Evolutionary conservation across 2,113 vertebrate species (phyloP), one percentile per base, ranked within the genome.

Genomic region (Empidonax traillii): DNA sequence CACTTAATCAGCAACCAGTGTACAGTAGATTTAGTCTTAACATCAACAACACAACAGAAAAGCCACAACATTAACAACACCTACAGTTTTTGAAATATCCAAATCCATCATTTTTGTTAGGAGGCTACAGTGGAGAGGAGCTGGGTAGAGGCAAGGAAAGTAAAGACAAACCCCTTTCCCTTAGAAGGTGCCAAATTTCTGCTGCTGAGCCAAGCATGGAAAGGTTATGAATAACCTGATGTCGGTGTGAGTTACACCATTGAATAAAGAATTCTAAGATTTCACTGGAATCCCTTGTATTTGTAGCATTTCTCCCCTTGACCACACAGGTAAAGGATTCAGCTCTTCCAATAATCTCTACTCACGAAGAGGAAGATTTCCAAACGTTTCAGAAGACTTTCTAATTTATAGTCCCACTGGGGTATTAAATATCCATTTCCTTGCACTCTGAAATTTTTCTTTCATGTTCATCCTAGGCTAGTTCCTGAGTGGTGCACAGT

Each of bases 71-170:
- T 28, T 56, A 49, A 33, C 5, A 49, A 33, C 5, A 49, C 31
- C 31, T 84, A 33, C 21, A 17, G 14, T 17, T 63, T 71, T 41
- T 77, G 9, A 37, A 77, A 63, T 28, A 77, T 28, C 7, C 11
- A 81, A 77, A 84, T 52, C 19, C 10, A 51, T 46, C 3, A 22
- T 47, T 90, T 80, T 69, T 83, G 4, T n/a, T 69, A 51, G 17
- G n/a, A 69, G 9, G 8, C 22, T 81, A 16, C 5, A 67, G 10
- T 2, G 9, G 1, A 1, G 53, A 63, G 55, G 18, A 55, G 1
- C 19, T 33, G 16, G 17, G 9, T 33, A n/a, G 49, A 44, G 19
- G 12, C 19, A 68, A 47, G 10, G 31, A 62, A 85, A 28, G 22
- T 6, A 69, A 72, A 76, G 12, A 14, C 7, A 88, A 56, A 52